phyloP scores from a whole-genome alignment of 2,888 invertebrate genomes.

The Apotomis betuletana region DNA sequence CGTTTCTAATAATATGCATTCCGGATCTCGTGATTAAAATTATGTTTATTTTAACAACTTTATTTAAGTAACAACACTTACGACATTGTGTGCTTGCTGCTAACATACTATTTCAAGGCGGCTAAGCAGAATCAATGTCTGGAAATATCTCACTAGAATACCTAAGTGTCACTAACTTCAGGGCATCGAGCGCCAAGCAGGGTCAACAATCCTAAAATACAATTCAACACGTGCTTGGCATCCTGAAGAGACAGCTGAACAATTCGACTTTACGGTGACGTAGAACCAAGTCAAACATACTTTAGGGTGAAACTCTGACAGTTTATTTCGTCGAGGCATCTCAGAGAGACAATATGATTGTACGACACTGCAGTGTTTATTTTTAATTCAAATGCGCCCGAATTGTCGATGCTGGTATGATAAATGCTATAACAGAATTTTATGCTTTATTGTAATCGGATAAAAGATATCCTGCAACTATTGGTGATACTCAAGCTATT shows the following conservation, averaged over 20 bases:
- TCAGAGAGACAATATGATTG: neutral
- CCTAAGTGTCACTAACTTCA: neutral
- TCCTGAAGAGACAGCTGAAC: slow-evolving; percentile 17
- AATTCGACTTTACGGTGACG: slow-evolving; percentile 15
- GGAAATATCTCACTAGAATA: neutral
- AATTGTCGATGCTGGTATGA: too few species aligned
- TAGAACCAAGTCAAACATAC: slow-evolving; percentile 5
- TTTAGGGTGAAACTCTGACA: neutral
- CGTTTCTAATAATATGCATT: too few species aligned
- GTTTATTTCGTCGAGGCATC: neutral
- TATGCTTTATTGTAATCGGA: too few species aligned
- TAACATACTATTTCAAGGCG: neutral
- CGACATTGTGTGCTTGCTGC: too few species aligned
- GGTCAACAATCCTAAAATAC: slow-evolving; percentile 26
- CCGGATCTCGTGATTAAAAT: too few species aligned
- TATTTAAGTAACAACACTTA: too few species aligned
- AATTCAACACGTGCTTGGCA: slow-evolving; percentile 33
- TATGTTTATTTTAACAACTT: too few species aligned
- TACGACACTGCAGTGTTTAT: neutral
- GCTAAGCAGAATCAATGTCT: neutral
- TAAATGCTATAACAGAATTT: too few species aligned
- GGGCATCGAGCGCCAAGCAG: neutral
- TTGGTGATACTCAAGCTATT: too few species aligned
- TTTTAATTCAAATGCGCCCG: neutral
- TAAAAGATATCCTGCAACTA: too few species aligned